Evolutionary conservation across 2,113 vertebrate genomes (phyloP), one percentile per base, ranked within the genome.

Genomic region (Gadus chalcogrammus): DNA sequence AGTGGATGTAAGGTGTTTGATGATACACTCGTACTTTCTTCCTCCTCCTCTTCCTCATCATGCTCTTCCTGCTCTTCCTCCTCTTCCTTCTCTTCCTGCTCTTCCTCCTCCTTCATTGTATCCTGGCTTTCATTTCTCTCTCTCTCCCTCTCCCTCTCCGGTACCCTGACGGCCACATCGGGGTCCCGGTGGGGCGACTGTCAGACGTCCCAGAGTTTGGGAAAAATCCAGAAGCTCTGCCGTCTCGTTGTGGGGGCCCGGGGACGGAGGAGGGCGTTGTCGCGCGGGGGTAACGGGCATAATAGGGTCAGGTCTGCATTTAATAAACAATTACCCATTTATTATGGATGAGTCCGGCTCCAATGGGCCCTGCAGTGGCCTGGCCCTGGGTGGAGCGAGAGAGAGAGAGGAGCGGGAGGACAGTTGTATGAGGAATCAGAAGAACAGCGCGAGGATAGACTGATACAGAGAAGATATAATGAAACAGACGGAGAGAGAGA

Each of bases 251-350:
- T 72, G 28, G 28, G 28, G 78, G 74, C 28, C 81, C 77, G 70
- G 78, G 68, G 20, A n/a, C n/a, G n/a, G n/a, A n/a, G n/a, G n/a
- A n/a, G n/a, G n/a, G n/a, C n/a, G n/a, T n/a, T n/a, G n/a, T n/a
- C n/a, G n/a, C n/a, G n/a, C n/a, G n/a, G 38, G 84, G 88, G 80
- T 91, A 91, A 90, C 88, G 88, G 88, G 88, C 86, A 84, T 90
- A 91, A 92, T 91, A 89, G 90, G 91, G 91, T 93, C 90, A 91
- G 88, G 86, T 78, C 84, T 88, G 91, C 91, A 92, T 92, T 93
- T 93, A 92, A 93, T 92, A 93, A 93, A 93, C 92, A 93, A 91
- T 93, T 92, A 93, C 85, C 86, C 81, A 92, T 93, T 87, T 90
- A 93, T 93, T 91, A 93, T 93, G 84, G 78, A 93, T 93, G 87